These are phyloP conservation scores for Calycopis cecrops DNA, from an alignment of 1,140 invertebrate species.

Conservation along the genomic window DNA sequence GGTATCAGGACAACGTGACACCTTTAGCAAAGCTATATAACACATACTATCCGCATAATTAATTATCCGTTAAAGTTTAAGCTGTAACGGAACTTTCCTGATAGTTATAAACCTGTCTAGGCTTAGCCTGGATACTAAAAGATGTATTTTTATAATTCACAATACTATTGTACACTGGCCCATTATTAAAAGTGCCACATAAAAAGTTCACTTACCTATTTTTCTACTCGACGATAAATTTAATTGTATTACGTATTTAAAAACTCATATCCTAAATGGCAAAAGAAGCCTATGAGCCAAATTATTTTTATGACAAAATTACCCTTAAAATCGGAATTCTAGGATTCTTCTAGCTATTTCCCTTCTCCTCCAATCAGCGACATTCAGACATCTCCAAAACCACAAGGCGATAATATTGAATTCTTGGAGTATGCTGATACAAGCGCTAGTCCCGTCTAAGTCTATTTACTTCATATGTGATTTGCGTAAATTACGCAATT, in stretches of 20 bases:
- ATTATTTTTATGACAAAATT: neutral
- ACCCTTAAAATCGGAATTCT: too few relatives aligned
- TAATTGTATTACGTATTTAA: too few relatives aligned
- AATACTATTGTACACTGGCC: neutral
- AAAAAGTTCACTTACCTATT: neutral
- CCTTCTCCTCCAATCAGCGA: constrained; percentile 19
- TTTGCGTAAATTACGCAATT: constrained; percentile 11
- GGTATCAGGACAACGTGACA: neutral
- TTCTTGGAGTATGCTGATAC: constrained; percentile 28
- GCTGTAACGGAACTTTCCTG: neutral
- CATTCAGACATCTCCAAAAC: constrained; percentile 25
- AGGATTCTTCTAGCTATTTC: too few relatives aligned
- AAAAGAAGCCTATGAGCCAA: constrained; percentile 1
- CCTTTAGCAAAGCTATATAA: neutral
- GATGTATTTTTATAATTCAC: constrained; percentile 5
- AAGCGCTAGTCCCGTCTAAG: constrained; percentile 54
- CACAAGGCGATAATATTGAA: constrained; percentile 4
- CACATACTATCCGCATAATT: neutral
- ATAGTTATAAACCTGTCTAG: neutral
- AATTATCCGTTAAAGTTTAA: neutral
- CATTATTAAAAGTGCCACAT: neutral
- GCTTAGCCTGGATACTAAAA: neutral
- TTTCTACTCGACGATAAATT: too few relatives aligned
- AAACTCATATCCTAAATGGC: neutral
- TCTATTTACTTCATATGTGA: constrained; percentile 40